These are phyloP conservation scores for Cynoglossus semilaevis DNA, from an alignment of 2,113 vertebrate species.

Conservation along the genomic window DNA sequence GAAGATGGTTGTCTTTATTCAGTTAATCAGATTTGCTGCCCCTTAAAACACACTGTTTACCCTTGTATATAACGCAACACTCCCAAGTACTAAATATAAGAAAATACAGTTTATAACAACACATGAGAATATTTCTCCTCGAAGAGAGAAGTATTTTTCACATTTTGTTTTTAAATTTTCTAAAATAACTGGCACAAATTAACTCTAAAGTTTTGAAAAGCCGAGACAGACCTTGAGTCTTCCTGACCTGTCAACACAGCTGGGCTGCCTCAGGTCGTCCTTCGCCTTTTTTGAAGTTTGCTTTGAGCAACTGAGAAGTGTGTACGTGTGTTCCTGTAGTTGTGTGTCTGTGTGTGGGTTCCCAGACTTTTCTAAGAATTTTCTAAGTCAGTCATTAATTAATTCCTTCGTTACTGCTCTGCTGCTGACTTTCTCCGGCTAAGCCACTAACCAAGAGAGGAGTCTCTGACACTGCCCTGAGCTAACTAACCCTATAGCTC, in stretches of 20 bases:
- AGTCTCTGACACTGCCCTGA: conserved; percentile 45
- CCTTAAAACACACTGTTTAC: too few relatives aligned
- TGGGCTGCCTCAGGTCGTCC: conserved; percentile 40
- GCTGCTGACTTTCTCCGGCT: conserved; percentile 39
- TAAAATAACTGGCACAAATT: too few relatives aligned
- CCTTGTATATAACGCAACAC: too few relatives aligned
- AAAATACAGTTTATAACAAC: too few relatives aligned
- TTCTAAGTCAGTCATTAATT: conserved; percentile 54
- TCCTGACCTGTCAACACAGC: conserved; percentile 48
- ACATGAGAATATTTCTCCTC: too few relatives aligned
- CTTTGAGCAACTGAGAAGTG: conserved; percentile 41
- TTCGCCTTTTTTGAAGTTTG: conserved; percentile 32
- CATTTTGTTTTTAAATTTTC: too few relatives aligned
- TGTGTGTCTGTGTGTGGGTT: conserved; percentile 3
- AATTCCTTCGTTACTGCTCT: conserved; percentile 22
- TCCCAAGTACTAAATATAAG: too few relatives aligned
- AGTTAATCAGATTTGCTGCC: too few relatives aligned
- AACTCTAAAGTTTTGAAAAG: too few relatives aligned
- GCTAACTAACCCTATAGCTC: conserved; percentile 44
- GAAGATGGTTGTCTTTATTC: too few relatives aligned
- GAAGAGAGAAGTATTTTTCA: too few relatives aligned
- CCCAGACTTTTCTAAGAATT: conserved; percentile 2
- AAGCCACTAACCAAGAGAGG: conserved; percentile 43
- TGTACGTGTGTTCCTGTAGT: conserved; percentile 11
- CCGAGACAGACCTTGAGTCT: too few relatives aligned